phyloP scores from a whole-genome alignment of 2,888 invertebrate species.

The Axea sp. region DNA sequence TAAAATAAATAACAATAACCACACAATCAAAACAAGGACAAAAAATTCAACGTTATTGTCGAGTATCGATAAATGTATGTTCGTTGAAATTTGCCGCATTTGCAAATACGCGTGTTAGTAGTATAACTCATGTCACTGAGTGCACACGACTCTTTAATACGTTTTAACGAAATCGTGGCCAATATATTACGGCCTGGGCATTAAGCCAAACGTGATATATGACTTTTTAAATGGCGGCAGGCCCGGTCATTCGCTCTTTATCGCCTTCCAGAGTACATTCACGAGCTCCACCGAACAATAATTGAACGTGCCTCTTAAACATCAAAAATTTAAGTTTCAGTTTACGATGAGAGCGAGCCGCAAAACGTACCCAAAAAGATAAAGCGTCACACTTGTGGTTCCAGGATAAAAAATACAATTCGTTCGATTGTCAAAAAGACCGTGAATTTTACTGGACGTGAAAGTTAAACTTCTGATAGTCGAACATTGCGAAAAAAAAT shows the following conservation, averaged over 20 bases:
- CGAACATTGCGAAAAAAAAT: neutral
- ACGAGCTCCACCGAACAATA: constrained; percentile 66
- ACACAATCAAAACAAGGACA: neutral
- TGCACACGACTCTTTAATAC: constrained; percentile 40
- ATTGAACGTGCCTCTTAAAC: constrained; percentile 69
- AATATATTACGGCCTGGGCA: constrained; percentile 63
- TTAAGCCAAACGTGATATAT: constrained; percentile 67
- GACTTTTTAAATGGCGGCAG: constrained; percentile 69
- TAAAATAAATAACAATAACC: constrained; percentile 41
- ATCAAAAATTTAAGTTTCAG: constrained; percentile 69
- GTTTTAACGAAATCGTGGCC: constrained; percentile 60
- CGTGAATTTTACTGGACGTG: constrained; percentile 34
- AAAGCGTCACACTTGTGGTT: constrained; percentile 25
- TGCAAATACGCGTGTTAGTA: constrained; percentile 27
- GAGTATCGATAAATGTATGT: constrained; percentile 33
- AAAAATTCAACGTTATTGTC: constrained; percentile 20
- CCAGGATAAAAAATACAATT: constrained; percentile 34
- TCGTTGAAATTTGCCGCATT: constrained; percentile 31
- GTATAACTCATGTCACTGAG: constrained; percentile 49
- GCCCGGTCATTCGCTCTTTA: constrained; percentile 67
- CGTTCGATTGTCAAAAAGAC: constrained; percentile 13
- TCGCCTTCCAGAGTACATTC: constrained; percentile 62
- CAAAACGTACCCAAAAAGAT: constrained; percentile 39
- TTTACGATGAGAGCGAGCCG: constrained; percentile 65
- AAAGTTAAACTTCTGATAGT: constrained; percentile 28